phyloP scores from a whole-genome alignment of 2,113 vertebrate genomes.

The Oryctolagus cuniculus region DNA sequence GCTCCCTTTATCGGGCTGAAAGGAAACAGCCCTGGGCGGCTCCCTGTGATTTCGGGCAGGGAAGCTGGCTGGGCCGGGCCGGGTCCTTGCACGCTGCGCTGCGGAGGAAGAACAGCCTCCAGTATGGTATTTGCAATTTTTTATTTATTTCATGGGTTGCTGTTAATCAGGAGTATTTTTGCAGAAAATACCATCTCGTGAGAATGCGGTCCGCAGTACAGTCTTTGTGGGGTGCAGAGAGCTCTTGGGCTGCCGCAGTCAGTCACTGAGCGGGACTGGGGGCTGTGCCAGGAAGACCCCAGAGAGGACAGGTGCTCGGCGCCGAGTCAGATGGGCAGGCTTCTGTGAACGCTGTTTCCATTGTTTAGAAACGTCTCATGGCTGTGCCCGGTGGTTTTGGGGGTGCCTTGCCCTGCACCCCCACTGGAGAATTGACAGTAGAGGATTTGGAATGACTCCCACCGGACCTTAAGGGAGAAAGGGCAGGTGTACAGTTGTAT shows the following conservation, averaged over 20 bases:
- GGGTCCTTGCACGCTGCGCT: neutral
- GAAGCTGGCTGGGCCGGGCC: neutral
- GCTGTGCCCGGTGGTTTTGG: neutral
- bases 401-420: neutral
- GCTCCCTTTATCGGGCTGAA: neutral
- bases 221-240: neutral
- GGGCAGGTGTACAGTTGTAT: neutral
- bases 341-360: neutral
- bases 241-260: neutral
- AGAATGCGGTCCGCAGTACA: neutral
- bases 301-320: neutral
- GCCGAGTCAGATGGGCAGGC: neutral
- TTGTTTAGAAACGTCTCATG: accelerated
- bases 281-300: neutral
- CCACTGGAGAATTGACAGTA: neutral
- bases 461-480: neutral
- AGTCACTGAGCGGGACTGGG: accelerated
- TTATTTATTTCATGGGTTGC: neutral
- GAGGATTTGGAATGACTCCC: neutral
- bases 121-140: neutral
- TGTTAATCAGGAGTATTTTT: neutral
- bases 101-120: neutral
- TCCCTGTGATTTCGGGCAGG: neutral
- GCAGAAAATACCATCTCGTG: neutral
- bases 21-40: neutral